These are phyloP conservation scores for Callocephalon fimbriatum DNA, from an alignment of 2,113 vertebrate genomes.

Conservation along the genomic window DNA sequence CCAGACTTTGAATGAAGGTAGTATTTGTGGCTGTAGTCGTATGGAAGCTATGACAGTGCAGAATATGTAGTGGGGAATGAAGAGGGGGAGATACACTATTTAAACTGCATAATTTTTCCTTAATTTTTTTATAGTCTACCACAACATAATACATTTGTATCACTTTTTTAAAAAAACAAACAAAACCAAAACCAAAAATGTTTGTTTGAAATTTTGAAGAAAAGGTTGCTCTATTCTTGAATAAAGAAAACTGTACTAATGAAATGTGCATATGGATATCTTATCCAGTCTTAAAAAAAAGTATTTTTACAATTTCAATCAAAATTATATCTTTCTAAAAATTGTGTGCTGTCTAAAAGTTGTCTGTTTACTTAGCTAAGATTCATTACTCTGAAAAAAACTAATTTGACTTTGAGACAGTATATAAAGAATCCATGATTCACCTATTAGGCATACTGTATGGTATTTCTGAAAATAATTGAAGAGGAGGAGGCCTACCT, in stretches of 20 bases:
- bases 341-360: background rate
- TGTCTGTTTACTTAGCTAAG: background rate
- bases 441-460: background rate
- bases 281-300: background rate
- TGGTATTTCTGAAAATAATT: slow-evolving; percentile 48
- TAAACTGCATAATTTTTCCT: background rate
- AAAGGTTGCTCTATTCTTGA: background rate
- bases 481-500: slow-evolving; percentile 8
- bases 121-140: background rate
- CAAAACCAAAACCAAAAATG: background rate
- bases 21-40: background rate
- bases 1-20: background rate
- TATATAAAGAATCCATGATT: background rate
- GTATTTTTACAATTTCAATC: background rate
- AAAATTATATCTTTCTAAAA: background rate
- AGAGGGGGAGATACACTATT: background rate
- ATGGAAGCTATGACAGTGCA: background rate
- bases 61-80: background rate
- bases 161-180: background rate
- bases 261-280: background rate
- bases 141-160: background rate
- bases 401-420: background rate
- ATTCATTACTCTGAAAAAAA: background rate
- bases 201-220: background rate
- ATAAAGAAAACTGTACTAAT: background rate